Base-by-base conservation (phyloP, 1,140 invertebrate genomes). In the Bombyx mandarina region DNA sequence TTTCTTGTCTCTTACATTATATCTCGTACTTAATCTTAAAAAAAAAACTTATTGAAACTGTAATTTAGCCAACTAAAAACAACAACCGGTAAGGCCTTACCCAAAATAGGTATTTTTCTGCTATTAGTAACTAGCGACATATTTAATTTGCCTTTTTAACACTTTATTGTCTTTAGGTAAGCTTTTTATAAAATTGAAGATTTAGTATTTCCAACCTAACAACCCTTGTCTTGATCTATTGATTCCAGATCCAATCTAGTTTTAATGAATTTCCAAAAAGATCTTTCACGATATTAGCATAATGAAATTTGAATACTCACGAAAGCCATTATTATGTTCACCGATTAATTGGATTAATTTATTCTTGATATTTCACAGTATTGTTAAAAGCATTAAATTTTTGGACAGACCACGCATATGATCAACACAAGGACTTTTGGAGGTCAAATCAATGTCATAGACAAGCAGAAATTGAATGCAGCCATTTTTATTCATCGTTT, bases 371-470 rank as follows among this genome's bases (percentile, higher is more conserved):
- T 45, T 12, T 45, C 12, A 35, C 26, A n/a, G 43, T 57, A 54
- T 44, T 57, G 42, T 55, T 47, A 54, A 53, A 12, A 49, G 8
- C 54, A 48, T 35, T 56, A 45, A 7, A 49, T 69, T 69, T 58
- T 79, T 75, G 77, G 78, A 79, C 76, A 82, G 79, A 35, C 66
- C 62, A 57, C 49, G 58, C 56, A 44, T 62, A 35, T 2, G 2
- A 35, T 22, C 49, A 42, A 65, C 43, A 55, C 58, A 67, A 69
- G 67, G 69, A 74, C 69, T 69, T 63, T 69, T 71, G 76, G 65
- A 83, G 80, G 80, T 83, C 80, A 81, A 62, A 61, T 50, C 77
- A 83, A 83, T 78, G 80, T 76, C 77, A 81, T 60, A 72, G 65
- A 64, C 62, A 61, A 60, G 53, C 48, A 52, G 35, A 45, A 35